These are phyloP conservation scores for Phoebastria nigripes DNA, from an alignment of 2,797 vertebrate genomes.

Conservation along the genomic window DNA sequence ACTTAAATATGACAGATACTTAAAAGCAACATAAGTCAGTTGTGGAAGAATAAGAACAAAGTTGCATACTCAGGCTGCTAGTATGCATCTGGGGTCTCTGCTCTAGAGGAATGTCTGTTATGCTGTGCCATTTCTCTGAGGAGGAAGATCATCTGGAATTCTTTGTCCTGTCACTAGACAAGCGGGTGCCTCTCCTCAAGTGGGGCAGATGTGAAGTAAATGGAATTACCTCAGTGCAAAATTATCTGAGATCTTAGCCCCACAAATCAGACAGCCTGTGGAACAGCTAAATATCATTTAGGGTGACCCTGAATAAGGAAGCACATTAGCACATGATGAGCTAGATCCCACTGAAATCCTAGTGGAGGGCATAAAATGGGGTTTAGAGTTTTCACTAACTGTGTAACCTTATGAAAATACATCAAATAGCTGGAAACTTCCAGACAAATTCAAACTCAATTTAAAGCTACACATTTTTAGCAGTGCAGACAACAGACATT, in stretches of 20 bases:
- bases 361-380: not conserved
- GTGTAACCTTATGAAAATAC: not conserved
- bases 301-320: not conserved
- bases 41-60: not conserved
- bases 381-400: not conserved
- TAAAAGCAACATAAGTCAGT: not conserved
- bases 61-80: not conserved
- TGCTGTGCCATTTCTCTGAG: not conserved
- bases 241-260: not conserved
- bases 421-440: not conserved
- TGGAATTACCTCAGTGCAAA: not conserved
- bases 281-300: not conserved
- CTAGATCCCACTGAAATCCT: not conserved
- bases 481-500: not conserved
- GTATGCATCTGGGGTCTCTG: not conserved
- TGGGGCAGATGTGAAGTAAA: not conserved
- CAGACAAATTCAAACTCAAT: not conserved
- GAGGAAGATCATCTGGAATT: slow-evolving; percentile 11
- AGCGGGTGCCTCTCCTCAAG: slow-evolving; percentile 16
- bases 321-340: not conserved
- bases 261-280: not conserved
- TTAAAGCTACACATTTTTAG: not conserved
- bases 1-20: not conserved
- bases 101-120: slow-evolving; percentile 11
- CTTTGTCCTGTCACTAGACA: slow-evolving; percentile 13